Percentiles rank a stretch among this genome's conserved stretches.
These are phyloP conservation scores for Leptura quadrifasciata DNA, from an alignment of 2,888 invertebrate species.

Conservation along the genomic window DNA sequence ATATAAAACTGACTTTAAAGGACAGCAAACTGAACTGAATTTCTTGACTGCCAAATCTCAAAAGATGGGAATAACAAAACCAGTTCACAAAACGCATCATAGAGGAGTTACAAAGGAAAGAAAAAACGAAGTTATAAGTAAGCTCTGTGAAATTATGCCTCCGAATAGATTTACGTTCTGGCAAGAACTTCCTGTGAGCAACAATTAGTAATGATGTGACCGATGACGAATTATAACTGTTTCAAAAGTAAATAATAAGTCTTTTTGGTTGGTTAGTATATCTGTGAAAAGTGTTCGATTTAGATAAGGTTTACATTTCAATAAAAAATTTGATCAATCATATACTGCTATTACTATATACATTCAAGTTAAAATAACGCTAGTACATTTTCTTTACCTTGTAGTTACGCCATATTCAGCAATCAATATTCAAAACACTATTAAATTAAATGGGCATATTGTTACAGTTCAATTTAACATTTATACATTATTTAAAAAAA, in stretches of 20 bases:
- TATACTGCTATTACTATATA: no score
- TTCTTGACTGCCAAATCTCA: slow-evolving; percentile 4
- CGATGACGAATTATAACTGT: no score
- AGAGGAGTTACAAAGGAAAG: background rate
- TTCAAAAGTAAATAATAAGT: no score
- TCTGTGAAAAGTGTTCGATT: no score
- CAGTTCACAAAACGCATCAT: background rate
- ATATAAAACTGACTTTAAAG: slow-evolving; percentile 8
- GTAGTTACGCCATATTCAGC: slow-evolving; percentile 11
- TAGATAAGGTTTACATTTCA: no score
- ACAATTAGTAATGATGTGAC: background rate
- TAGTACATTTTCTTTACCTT: background rate
- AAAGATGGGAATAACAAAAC: background rate
- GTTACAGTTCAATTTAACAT: no score
- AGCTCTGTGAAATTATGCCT: slow-evolving; percentile 3
- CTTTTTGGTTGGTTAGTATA: no score
- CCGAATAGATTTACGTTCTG: slow-evolving; percentile 8
- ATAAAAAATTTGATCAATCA: no score
- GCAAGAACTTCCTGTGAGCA: slow-evolving; percentile 7
- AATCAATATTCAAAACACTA: slow-evolving; percentile 5
- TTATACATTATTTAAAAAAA: no score
- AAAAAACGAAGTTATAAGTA: slow-evolving; percentile 6
- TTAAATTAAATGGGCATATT: slow-evolving; percentile 18
- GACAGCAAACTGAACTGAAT: background rate
- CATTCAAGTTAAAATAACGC: no score